Evolutionary conservation across 2,888 invertebrate species (phyloP), one percentile per base, ranked within the genome.

Genomic region (Nymphalis urticae): DNA sequence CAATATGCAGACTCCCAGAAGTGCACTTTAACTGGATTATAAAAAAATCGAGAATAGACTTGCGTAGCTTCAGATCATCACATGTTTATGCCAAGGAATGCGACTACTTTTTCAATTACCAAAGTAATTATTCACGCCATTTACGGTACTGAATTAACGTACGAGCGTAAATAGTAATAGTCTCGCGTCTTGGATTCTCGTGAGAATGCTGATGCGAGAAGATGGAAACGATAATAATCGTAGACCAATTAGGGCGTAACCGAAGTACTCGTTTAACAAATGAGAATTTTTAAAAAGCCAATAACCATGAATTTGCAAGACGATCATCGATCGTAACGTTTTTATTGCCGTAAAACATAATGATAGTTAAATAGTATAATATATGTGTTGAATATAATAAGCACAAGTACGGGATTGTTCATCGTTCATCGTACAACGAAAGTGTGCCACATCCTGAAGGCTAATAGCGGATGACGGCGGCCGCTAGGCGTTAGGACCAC

Each of bases 51-150:
- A 76, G 74, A 75, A 76, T 69, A 72, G 42, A 42, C 42, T 65
- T 70, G 76, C 75, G 73, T 77, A 77, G 73, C 78, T 78, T 77
- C 75, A 74, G 76, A 80, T 79, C 75, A 79, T 79, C 76, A 74
- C 75, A 76, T 75, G 78, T 79, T 82, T 83, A 76, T 77, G 81
- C 75, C 79, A 74, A 77, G 82, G 85, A 78, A 83, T 85, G 79
- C 76, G 73, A 85, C 87, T 78, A 75, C 87, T 91, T 91, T 90
- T 91, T 92, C 80, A 83, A 77, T 78, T 73, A 80, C 75, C 76
- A 77, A 72, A 77, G 79, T 87, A 88, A 88, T 89, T 88, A 89
- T 89, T 87, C 84, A 88, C 84, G 82, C 88, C 90, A 80, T 90
- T 85, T 90, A 88, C 75, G 87, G 87, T 71, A 78, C 80, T 80